Evolutionary conservation across 2,113 vertebrate genomes (phyloP), one percentile per base, ranked within the genome.

Genomic region (Pluvialis apricaria): DNA sequence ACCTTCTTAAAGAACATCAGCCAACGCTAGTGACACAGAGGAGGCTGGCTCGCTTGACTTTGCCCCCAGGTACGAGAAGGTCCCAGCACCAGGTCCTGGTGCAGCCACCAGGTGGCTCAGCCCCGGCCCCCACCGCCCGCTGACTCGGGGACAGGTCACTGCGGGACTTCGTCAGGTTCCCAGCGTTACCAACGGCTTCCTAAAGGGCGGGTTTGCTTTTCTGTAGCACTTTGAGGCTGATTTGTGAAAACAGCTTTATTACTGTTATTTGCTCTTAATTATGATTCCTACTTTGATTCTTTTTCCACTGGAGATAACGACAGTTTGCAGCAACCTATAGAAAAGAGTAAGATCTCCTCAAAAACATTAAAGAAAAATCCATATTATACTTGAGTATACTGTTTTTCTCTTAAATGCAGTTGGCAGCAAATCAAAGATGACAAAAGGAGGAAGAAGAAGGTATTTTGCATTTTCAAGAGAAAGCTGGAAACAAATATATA

Each of bases 161-260:
- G 3, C 2, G 1, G 25, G 47, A 13, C 6, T 16, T 13, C 1
- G 5, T 11, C 29, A 13, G 19, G 51, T 14, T 15, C 51, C 26
- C 51, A 25, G 34, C 7, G 2, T 25, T n/a, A 40, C 24, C 13
- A 12, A 60, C 36, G 38, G 15, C 54, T 24, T 31, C 64, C 29
- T 16, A 10, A 54, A 40, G 55, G 0, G 9, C 47, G 20, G 3
- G 0, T 24, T 40, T 29, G 28, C 36, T 34, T 19, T 72, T 19
- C 24, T 36, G n/a, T 1, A 29, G 55, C 28, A 11, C n/a, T 36
- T 32, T 8, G 54, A 47, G 25, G 16, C 10, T 49, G 55, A 21
- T 3, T 55, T 14, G 18, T 15, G 34, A 45, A 29, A 86, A 25
- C 15, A 38, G 17, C 44, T 40, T 9, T n/a, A 47, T 26, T 28